Base-by-base conservation (phyloP, 2,797 vertebrate genomes). In the Coluber constrictor region DNA sequence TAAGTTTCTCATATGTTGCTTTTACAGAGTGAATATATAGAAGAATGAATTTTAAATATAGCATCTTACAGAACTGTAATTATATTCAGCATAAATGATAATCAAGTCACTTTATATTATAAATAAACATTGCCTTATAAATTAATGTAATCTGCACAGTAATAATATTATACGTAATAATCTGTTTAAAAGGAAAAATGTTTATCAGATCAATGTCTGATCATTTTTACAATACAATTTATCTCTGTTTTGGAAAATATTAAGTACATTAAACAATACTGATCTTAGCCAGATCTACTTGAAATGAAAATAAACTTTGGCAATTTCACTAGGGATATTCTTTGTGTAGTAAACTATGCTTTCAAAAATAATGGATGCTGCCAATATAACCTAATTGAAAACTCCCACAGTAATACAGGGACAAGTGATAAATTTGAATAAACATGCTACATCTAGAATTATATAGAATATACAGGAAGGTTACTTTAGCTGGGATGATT, bases 231-330 rank as follows among this genome's bases (percentile, higher is more conserved):
- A 93, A 91, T 47, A 91, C 10, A 54, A 37, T 91, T 43, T 93
- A 91, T 66, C 47, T 13, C 15, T 10, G 18, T 92, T 60, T 95
- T 54, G 4, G 16, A 59, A 86, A 93, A 95, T 29, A 13, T 25
- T 91, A 94, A 90, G 93, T 18, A 6, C 59, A 3, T 89, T 74
- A 92, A 93, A 89, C 87, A 54, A 70, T 92, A 20, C 32, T 70
- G 32, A 66, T 87, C n/a, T 55, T 90, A 86, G 5, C 57, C 25
- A 60, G 86, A 32, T 1, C 54, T 87, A 55, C 12, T 90, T 16
- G 66, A 79, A 74, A 61, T 43, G 25, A 43, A 89, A 74, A 79
- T 25, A 74, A 61, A 92, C 16, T 47, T 83, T 54, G 12, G 18
- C 83, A 15, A 90, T 51, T 90, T 90, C 70, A 94, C 8, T 29